Conservation (phyloP, 2,888 invertebrate species). For the Lottia gigantea region DNA sequence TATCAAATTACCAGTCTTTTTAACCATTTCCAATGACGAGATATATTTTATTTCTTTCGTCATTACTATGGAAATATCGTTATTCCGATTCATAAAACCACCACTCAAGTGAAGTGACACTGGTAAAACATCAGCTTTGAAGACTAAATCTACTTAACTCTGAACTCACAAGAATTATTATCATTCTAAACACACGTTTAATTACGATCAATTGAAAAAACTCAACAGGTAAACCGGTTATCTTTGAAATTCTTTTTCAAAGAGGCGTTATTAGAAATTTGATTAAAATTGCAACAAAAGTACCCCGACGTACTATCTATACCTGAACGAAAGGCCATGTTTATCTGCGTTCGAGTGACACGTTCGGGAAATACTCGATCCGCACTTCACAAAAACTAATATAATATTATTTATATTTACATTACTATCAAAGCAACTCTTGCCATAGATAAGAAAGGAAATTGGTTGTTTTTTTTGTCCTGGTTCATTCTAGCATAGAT, state of each 20-base stretch:
- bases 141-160: background rate
- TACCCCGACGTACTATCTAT: background rate
- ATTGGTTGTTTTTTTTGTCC: background rate
- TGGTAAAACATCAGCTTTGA: too few relatives aligned
- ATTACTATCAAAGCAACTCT: background rate
- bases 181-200: background rate
- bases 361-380: conserved; percentile 3
- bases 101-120: too few relatives aligned
- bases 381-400: background rate
- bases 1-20: too few relatives aligned
- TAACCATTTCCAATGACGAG: too few relatives aligned
- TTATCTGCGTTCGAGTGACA: conserved; percentile 1
- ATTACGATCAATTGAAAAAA: background rate
- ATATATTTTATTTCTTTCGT: too few relatives aligned
- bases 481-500: background rate
- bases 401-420: conserved; percentile 4
- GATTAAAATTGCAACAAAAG: conserved; percentile 7
- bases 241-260: background rate
- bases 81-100: too few relatives aligned
- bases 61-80: too few relatives aligned
- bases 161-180: conserved; percentile 7
- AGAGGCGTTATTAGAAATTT: background rate
- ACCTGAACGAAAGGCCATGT: background rate
- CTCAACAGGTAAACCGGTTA: background rate
- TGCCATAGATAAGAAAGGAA: background rate